Conservation (phyloP, 1,140 invertebrate genomes). For the Eubasilissa regina region DNA sequence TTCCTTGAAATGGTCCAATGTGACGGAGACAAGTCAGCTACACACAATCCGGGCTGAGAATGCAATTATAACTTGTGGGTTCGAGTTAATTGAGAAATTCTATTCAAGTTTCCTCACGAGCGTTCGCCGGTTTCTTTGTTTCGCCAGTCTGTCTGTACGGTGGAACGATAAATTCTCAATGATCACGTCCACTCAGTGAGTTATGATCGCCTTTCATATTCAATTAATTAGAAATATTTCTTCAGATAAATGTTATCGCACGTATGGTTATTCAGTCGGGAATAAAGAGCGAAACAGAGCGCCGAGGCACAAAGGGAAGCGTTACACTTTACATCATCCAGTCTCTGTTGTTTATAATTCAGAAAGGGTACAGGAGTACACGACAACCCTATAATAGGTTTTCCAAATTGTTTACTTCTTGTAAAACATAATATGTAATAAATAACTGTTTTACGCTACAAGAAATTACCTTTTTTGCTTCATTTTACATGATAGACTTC, state of each 20-base stretch:
- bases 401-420: too few species aligned
- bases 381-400: too few species aligned
- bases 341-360: neutral
- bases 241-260: neutral
- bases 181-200: constrained; percentile 33
- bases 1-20: too few species aligned
- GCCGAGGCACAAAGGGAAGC: neutral
- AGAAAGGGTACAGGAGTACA: too few species aligned
- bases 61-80: constrained; percentile 19
- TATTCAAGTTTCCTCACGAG: constrained; percentile 5
- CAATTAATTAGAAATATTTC: constrained; percentile 47
- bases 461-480: too few species aligned
- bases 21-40: too few species aligned
- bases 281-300: neutral
- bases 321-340: neutral
- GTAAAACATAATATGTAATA: too few species aligned
- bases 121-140: constrained; percentile 29
- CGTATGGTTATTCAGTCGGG: neutral
- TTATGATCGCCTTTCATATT: constrained; percentile 34
- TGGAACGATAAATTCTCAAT: neutral
- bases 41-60: neutral
- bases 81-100: constrained; percentile 21
- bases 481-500: too few species aligned
- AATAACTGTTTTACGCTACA: too few species aligned
- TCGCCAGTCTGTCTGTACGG: constrained; percentile 27